Conservation (phyloP, 2,113 vertebrate species). For the Oncorhynchus clarkii region DNA sequence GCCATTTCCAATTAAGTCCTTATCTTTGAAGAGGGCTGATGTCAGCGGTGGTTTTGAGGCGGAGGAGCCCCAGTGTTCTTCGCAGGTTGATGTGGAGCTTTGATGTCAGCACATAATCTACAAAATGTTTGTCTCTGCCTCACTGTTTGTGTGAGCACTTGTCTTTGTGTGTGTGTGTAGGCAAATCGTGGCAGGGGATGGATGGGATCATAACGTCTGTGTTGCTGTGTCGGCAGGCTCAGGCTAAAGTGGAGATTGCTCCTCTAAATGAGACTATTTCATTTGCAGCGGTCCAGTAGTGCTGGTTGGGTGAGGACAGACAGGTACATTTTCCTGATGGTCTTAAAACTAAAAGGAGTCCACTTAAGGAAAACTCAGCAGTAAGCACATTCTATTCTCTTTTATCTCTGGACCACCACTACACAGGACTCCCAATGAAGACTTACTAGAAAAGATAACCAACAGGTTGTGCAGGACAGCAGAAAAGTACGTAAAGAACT, state of each 20-base stretch:
- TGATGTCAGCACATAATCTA: too few relatives aligned
- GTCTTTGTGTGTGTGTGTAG: not conserved
- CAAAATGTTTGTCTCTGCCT: too few relatives aligned
- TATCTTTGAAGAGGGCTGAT: not conserved
- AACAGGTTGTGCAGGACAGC: too few relatives aligned
- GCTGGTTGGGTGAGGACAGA: not conserved
- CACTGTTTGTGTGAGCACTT: too few relatives aligned
- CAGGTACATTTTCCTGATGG: not conserved
- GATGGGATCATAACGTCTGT: not conserved
- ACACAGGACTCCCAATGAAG: not conserved
- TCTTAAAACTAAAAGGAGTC: not conserved
- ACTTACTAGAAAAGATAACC: too few relatives aligned
- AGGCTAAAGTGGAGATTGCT: conserved; percentile 4
- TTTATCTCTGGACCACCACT: not conserved
- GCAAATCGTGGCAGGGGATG: not conserved
- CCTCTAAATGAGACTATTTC: conserved; percentile 18
- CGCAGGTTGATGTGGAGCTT: too few relatives aligned
- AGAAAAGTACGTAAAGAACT: too few relatives aligned
- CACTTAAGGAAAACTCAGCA: not conserved
- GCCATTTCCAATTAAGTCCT: not conserved
- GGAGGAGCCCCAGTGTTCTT: not conserved
- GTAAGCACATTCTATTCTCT: not conserved
- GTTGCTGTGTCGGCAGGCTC: conserved; percentile 7
- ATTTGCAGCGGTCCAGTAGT: not conserved
- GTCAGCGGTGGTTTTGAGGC: not conserved